A percentile compares a stretch with the other conserved stretches of the same genome.
Conservation (phyloP, 2,888 invertebrate genomes). For the Lochmaea capreae region DNA sequence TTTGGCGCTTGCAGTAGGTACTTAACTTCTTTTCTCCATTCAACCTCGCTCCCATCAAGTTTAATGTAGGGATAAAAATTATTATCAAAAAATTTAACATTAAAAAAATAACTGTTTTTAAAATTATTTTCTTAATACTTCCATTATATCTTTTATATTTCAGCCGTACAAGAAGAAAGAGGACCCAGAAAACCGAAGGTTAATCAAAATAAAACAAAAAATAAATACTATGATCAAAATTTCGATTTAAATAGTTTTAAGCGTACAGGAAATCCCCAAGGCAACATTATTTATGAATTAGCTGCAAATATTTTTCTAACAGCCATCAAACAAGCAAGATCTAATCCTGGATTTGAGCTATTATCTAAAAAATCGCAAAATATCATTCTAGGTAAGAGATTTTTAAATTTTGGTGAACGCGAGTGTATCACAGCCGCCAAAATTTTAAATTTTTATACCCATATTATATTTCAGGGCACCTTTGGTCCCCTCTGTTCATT, state of each 20-base stretch:
- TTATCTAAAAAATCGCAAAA: slow-evolving; percentile 69
- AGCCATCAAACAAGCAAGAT: slow-evolving; percentile 69
- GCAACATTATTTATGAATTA: slow-evolving; percentile 67
- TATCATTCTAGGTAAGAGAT: slow-evolving; percentile 63
- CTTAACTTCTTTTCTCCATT: no score
- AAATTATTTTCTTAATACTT: neutral
- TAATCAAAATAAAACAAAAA: slow-evolving; percentile 21
- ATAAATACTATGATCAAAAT: neutral
- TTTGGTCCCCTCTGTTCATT: slow-evolving; percentile 72
- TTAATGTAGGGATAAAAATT: no score
- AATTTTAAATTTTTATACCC: no score
- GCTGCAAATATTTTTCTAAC: slow-evolving; percentile 72
- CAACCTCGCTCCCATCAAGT: no score
- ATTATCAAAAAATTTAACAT: no score
- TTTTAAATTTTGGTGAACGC: neutral
- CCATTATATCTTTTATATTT: slow-evolving; percentile 35
- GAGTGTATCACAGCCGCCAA: no score
- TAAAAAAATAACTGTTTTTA: neutral
- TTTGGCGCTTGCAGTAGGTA: no score
- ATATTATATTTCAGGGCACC: no score
- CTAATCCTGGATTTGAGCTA: slow-evolving; percentile 68
- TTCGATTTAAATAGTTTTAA: neutral
- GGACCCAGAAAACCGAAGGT: slow-evolving; percentile 74
- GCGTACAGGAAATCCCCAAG: slow-evolving; percentile 8
- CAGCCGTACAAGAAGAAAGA: slow-evolving; percentile 87